Base-by-base conservation (phyloP, 2,888 invertebrate species). In the Drosophila siamana region DNA sequence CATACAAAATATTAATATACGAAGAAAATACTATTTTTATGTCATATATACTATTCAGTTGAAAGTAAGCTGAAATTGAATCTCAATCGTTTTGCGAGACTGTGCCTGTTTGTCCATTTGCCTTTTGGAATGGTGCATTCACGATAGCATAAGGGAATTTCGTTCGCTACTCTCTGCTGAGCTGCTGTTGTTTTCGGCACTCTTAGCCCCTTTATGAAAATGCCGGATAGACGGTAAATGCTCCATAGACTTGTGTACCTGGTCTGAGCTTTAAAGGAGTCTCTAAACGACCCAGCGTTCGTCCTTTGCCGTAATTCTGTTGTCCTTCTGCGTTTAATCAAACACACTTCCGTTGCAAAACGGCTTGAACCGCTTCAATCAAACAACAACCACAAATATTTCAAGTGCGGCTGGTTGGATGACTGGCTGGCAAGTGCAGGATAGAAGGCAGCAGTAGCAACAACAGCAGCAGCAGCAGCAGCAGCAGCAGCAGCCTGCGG, bases 371-470 rank as follows among this genome's bases (percentile, higher is more conserved):
- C 66, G 87, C 83, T 83, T 88, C 83, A 83, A 83, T 84, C 83
- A 88, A 83, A 86, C 85, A 83, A 84, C 83, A 88, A 88, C 83
- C 83, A 86, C 83, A 83, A 78, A 83, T 86, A 86, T 88, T 88
- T 83, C 89, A 83, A 83, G 83, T 84, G 85, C 64, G 85, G 74
- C 74, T 71, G 84, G 86, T 52, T 82, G 82, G 78, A 60, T 76
- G 80, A 47, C 61, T 78, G 78, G 61, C 74, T 80, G 79, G 83
- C 75, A 82, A 79, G 79, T 82, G 86, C 76, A 71, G 69, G 36
- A 38, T 13, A 38, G 7, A 15, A 36, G 28, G 36, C 44, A n/a
- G n/a, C n/a, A n/a, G n/a, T n/a, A n/a, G n/a, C n/a, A n/a, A n/a
- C n/a, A n/a, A n/a, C n/a, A n/a, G n/a, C n/a, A n/a, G 38, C 26